Percentiles rank a stretch among this genome's conserved stretches.
phyloP scores from a whole-genome alignment of 2,888 invertebrate genomes.

The Troides oblongomaculatus region DNA sequence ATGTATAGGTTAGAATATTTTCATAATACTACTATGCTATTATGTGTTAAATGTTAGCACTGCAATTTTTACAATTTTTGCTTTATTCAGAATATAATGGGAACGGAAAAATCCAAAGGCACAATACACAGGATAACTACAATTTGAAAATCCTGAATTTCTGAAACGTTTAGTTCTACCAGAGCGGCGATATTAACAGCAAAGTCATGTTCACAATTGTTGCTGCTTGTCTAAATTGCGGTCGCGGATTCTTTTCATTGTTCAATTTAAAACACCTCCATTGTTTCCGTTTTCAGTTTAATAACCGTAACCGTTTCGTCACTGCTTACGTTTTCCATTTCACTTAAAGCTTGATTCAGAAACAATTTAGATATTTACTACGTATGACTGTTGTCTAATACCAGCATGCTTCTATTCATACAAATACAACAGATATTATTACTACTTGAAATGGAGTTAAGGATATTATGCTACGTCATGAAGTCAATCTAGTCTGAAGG shows the following conservation, averaged over 20 bases:
- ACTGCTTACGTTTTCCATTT: slow-evolving; percentile 19
- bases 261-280: slow-evolving; percentile 31
- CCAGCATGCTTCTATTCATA: neutral
- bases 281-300: slow-evolving; percentile 31
- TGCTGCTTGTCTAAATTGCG: slow-evolving; percentile 24
- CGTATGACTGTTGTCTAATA: neutral
- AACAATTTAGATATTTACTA: neutral
- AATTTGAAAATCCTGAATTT: neutral
- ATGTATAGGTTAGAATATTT: no score
- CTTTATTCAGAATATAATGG: no score
- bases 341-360: slow-evolving; percentile 4
- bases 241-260: slow-evolving; percentile 29
- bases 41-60: no score
- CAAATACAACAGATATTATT: no score
- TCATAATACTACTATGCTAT: no score
- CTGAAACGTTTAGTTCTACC: neutral
- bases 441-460: no score
- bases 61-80: no score
- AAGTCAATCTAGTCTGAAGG: no score
- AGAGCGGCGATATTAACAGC: slow-evolving; percentile 3
- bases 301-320: slow-evolving; percentile 29
- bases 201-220: slow-evolving; percentile 28
- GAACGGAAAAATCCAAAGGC: no score
- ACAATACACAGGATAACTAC: neutral
- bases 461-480: no score